These are phyloP conservation scores for Orthochromis indermauri DNA, from an alignment of 2,113 vertebrate species.

Conservation along the genomic window DNA sequence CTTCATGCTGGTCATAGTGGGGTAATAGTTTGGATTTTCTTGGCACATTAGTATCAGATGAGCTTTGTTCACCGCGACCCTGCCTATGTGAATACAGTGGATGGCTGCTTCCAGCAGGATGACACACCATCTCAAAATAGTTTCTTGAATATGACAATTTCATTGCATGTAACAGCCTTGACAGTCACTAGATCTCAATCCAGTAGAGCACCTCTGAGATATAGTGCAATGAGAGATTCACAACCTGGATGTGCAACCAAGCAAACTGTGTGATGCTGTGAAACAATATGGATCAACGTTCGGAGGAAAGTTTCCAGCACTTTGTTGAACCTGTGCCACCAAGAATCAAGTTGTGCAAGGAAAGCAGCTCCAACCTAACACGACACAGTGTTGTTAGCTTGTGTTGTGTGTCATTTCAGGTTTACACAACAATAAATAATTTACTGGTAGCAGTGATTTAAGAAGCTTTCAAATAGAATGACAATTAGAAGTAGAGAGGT, in stretches of 20 bases:
- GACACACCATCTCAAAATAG: not conserved
- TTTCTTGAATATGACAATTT: not conserved
- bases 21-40: not conserved
- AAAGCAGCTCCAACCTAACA: not conserved
- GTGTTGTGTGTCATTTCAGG: not conserved
- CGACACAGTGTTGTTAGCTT: accelerated
- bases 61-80: not conserved
- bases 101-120: not conserved
- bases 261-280: not conserved
- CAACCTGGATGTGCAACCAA: not conserved
- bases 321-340: not conserved
- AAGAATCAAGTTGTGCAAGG: not conserved
- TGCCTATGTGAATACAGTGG: not conserved
- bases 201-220: not conserved
- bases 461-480: not conserved
- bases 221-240: not conserved
- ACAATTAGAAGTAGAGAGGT: not conserved
- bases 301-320: not conserved
- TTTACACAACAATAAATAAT: not conserved
- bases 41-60: not conserved
- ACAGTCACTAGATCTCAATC: not conserved
- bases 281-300: not conserved
- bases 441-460: not conserved
- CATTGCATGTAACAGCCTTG: not conserved
- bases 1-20: not conserved